These are phyloP conservation scores for Fabriciana adippe DNA, from an alignment of 2,888 invertebrate genomes.

Conservation along the genomic window DNA sequence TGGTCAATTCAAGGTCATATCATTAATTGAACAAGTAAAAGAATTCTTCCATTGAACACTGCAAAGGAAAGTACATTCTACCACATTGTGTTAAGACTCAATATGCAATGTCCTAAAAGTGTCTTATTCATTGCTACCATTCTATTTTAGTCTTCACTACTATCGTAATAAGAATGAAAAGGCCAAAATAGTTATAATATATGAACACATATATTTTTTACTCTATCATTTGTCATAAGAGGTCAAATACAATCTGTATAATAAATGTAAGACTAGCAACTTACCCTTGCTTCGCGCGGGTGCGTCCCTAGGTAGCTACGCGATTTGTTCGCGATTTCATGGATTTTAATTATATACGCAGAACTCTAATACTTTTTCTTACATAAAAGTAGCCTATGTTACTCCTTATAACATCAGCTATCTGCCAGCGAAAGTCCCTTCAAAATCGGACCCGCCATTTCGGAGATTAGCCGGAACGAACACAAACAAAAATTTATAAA, in stretches of 20 bases:
- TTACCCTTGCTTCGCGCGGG: too few relatives aligned
- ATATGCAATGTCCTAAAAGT: neutral
- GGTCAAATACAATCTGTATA: neutral
- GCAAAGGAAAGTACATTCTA: neutral
- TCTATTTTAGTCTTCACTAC: slow-evolving; percentile 5
- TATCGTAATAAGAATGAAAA: slow-evolving; percentile 2
- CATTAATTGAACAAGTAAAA: slow-evolving; percentile 4
- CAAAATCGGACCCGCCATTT: too few relatives aligned
- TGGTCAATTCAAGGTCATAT: slow-evolving; percentile 6
- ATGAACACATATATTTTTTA: neutral
- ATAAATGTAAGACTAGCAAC: neutral
- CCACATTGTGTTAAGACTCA: neutral
- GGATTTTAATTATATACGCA: too few relatives aligned
- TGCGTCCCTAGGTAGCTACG: too few relatives aligned
- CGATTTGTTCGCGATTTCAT: too few relatives aligned
- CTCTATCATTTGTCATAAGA: neutral
- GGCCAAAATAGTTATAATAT: neutral
- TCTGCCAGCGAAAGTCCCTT: too few relatives aligned
- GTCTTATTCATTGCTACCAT: neutral
- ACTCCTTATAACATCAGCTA: too few relatives aligned
- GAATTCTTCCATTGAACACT: neutral
- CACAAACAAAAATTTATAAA: too few relatives aligned
- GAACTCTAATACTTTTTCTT: too few relatives aligned
- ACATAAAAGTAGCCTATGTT: too few relatives aligned
- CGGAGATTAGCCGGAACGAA: too few relatives aligned